A percentile compares a stretch with the other conserved stretches of the same genome.
Conservation (phyloP, 2,113 vertebrate species). For the Eublepharis macularius region DNA sequence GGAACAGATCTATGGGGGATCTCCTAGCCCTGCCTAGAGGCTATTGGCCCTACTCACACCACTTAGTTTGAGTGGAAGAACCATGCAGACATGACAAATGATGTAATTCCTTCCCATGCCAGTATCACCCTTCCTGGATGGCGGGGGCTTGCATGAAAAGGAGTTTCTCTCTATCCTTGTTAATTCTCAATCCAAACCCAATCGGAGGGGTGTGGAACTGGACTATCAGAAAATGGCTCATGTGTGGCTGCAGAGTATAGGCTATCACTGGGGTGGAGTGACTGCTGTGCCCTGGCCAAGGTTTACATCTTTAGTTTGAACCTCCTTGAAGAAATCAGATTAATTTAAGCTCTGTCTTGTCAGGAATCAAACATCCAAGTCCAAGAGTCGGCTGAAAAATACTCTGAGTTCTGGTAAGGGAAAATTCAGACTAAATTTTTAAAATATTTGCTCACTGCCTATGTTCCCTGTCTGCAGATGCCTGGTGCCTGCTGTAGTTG, state of each 20-base stretch:
- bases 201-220: not conserved
- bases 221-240: not conserved
- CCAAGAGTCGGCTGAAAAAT: not conserved
- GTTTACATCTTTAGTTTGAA: not conserved
- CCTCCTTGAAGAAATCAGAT: not conserved
- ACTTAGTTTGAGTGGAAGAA: not conserved
- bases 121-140: not conserved
- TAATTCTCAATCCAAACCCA: not conserved
- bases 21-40: no score
- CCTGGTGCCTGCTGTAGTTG: no score
- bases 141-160: not conserved
- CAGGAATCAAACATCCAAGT: not conserved
- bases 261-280: not conserved
- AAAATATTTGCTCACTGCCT: not conserved
- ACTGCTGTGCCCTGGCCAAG: not conserved
- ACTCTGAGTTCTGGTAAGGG: constrained; percentile 4
- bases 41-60: not conserved
- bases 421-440: not conserved
- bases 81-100: not conserved
- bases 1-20: no score
- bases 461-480: no score
- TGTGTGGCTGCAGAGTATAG: not conserved
- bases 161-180: not conserved
- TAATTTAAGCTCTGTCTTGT: not conserved
- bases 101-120: not conserved